These are phyloP conservation scores for Xylocopa sonorina DNA, from an alignment of 1,140 invertebrate genomes.

Conservation along the genomic window DNA sequence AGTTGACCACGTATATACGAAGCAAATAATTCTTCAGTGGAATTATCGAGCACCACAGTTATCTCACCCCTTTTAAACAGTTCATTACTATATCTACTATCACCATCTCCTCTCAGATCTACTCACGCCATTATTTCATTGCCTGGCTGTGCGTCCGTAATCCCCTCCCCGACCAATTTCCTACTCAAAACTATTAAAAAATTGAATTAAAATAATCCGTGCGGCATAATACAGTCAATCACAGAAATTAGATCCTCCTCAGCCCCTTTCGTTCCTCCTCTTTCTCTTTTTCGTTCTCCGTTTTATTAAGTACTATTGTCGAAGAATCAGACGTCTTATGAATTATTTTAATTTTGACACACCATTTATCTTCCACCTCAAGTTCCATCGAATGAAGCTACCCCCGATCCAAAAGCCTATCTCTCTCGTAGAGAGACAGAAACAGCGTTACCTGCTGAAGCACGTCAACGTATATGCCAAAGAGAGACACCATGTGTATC, in stretches of 20 bases:
- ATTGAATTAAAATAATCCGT: neutral
- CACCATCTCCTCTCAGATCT: constrained; percentile 1
- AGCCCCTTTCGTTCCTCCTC: neutral
- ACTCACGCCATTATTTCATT: constrained; percentile 13
- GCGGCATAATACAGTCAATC: neutral
- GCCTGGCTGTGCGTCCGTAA: neutral
- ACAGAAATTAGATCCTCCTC: neutral
- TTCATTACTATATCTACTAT: constrained; percentile 3
- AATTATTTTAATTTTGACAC: no score
- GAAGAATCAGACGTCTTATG: no score
- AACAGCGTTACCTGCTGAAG: neutral
- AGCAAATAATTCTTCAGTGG: neutral
- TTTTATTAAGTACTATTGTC: no score
- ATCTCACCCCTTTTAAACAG: constrained; percentile 2
- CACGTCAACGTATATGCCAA: neutral
- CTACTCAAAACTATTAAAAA: constrained; percentile 3
- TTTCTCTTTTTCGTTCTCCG: no score
- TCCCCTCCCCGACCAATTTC: neutral
- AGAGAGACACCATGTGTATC: neutral
- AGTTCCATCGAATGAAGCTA: no score
- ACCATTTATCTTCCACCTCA: neutral
- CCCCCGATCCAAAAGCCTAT: neutral
- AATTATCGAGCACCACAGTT: neutral
- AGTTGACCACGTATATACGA: neutral
- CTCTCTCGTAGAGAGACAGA: no score